These are phyloP conservation scores for Gibbula magus DNA, from an alignment of 2,888 invertebrate genomes.

Conservation along the genomic window DNA sequence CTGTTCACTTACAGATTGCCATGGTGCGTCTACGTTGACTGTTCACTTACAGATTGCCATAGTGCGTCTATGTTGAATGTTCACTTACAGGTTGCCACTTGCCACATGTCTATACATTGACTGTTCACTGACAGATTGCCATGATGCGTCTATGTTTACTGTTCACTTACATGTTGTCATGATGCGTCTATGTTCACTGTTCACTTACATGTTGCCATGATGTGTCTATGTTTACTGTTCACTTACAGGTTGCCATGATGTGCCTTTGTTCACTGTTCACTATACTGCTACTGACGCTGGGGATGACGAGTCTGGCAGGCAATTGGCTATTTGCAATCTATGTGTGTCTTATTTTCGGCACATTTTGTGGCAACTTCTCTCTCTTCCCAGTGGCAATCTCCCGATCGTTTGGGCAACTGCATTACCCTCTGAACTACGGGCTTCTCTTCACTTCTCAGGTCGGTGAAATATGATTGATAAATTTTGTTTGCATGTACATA, in stretches of 20 bases:
- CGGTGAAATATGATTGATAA: background rate
- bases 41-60: too few species aligned
- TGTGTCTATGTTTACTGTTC: background rate
- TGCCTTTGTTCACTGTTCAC: conserved; percentile 48
- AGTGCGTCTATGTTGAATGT: conserved; percentile 18
- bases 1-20: conserved; percentile 30
- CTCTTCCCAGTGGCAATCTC: conserved; percentile 73
- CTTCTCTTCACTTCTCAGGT: conserved; percentile 69
- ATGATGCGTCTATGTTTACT: background rate
- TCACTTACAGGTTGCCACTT: too few species aligned
- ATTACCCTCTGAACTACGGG: conserved; percentile 71
- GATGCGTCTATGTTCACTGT: conserved; percentile 27
- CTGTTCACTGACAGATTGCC: too few species aligned
- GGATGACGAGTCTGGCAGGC: conserved; percentile 57
- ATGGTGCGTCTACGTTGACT: background rate
- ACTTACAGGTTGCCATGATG: conserved; percentile 50
- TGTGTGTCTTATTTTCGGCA: conserved; percentile 70
- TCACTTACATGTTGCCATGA: background rate
- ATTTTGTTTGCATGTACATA: background rate
- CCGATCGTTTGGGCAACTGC: conserved; percentile 70
- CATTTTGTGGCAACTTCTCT: conserved; percentile 71
- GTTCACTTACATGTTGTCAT: too few species aligned
- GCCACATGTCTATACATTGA: background rate
- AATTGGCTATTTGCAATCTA: conserved; percentile 67
- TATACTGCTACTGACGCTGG: conserved; percentile 51